These are phyloP conservation scores for Pyrrhosoma nymphula DNA, from an alignment of 2,888 invertebrate genomes.

Conservation along the genomic window DNA sequence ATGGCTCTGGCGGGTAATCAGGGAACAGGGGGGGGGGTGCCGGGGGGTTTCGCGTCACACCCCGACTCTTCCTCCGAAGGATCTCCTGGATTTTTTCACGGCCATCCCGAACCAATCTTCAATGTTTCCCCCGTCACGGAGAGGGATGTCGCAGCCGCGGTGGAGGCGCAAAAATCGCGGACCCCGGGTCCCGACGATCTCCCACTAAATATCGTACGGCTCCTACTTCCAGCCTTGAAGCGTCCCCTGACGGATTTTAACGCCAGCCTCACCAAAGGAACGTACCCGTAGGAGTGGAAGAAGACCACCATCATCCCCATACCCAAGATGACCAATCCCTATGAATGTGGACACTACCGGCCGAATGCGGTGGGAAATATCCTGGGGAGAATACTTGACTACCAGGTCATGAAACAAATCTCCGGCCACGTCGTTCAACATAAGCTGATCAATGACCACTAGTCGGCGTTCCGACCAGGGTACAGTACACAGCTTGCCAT, in stretches of 20 bases:
- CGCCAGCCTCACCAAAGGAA: not conserved
- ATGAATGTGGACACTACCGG: not conserved
- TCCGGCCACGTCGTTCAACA: not conserved
- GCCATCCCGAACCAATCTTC: not conserved
- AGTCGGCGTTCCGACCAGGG: not conserved
- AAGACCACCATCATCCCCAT: no score
- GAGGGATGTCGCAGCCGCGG: not conserved
- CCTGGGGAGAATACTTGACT: not conserved
- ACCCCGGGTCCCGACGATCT: not conserved
- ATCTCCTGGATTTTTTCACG: not conserved
- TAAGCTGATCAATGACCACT: not conserved
- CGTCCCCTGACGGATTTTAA: not conserved
- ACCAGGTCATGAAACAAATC: not conserved
- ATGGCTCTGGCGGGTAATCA: not conserved
- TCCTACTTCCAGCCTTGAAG: not conserved
- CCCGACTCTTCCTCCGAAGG: not conserved
- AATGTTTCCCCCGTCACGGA: not conserved
- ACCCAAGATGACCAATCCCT: no score
- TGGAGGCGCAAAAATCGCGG: not conserved
- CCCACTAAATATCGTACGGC: not conserved
- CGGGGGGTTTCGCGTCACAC: not conserved
- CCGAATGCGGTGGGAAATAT: not conserved
- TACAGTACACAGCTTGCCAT: not conserved
- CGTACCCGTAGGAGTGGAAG: no score
- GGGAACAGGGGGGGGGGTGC: not conserved